Evolutionary conservation across 2,888 invertebrate species (phyloP).

Genomic region (Ichneumoninae sp.): DNA sequence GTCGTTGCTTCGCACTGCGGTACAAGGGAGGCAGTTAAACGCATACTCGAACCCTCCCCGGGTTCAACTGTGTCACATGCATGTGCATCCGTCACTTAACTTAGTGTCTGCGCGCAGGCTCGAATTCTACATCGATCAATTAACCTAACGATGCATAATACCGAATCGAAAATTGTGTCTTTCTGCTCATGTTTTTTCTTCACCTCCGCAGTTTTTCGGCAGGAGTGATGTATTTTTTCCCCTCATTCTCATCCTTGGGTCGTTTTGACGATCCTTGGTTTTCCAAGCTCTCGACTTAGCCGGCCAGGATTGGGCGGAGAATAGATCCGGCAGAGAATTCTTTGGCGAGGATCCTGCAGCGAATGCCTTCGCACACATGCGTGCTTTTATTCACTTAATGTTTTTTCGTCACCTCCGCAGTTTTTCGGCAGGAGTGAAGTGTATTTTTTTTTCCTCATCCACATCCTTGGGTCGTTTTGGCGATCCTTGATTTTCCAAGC

Average conservation of each 20-base stretch:
- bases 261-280: neutral
- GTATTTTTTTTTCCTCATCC: neutral
- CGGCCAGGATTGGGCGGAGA: neutral
- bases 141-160: neutral
- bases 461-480: neutral
- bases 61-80: neutral
- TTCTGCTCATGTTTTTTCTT: neutral
- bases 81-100: neutral
- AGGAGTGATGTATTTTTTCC: no score
- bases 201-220: neutral
- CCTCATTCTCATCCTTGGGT: neutral
- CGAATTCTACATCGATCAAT: constrained; percentile 33
- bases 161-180: neutral
- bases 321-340: constrained; percentile 20
- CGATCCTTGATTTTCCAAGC: constrained; percentile 1
- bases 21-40: constrained; percentile 27
- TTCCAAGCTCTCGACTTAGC: neutral
- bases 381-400: no score
- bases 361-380: no score
- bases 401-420: neutral
- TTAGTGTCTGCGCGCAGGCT: constrained; percentile 1
- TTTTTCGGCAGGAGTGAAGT: neutral
- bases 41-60: constrained; percentile 13
- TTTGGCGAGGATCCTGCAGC: no score
- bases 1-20: constrained; percentile 22